Base-by-base conservation (phyloP, 2,888 invertebrate genomes). In the Himalopsyche tibetana region DNA sequence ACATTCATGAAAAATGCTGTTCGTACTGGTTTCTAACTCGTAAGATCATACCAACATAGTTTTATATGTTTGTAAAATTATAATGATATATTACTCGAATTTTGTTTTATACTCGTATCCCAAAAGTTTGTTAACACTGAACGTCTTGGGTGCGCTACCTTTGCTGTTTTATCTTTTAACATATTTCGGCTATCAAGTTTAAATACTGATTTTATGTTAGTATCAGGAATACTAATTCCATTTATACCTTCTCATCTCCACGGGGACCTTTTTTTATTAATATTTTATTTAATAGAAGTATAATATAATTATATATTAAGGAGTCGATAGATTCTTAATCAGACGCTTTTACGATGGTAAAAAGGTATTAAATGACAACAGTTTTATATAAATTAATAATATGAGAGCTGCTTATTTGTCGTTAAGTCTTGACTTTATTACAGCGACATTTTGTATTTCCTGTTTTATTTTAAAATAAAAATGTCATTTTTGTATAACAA, bases 141-240 rank as follows among this genome's bases (percentile, higher is more conserved):
- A 17, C 80, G 12, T 80, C 80, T 80, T 42, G 9, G 40, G 36
- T 36, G n/a, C 80, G 4, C 40, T 38, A 80, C 38, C 38, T 40
- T 40, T 15, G 4, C 42, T 80, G 42, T 15, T 80, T 40, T 80
- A 38, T 80, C 80, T 80, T 80, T 80, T 38, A 55, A 86, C 83
- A 80, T 83, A 86, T 86, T 83, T 86, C 55, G 55, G 17, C 80
- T 83, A 86, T 86, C 86, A 83, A 83, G 80, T 79, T 82, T 86
- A 83, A 86, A 86, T 86, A 83, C 83, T 36, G 83, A 83, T 86
- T 86, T 86, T 83, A 83, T 83, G 86, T 86, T 51, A 19, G 55
- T 28, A 40, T 51, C 80, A 80, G 80, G 51, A 55, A 86, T 82
- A 83, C 83, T 86, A 86, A 83, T 83, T 56, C 82, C 81, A 19